phyloP scores from a whole-genome alignment of 2,113 vertebrate genomes.

The Seriola quinqueradiata region DNA sequence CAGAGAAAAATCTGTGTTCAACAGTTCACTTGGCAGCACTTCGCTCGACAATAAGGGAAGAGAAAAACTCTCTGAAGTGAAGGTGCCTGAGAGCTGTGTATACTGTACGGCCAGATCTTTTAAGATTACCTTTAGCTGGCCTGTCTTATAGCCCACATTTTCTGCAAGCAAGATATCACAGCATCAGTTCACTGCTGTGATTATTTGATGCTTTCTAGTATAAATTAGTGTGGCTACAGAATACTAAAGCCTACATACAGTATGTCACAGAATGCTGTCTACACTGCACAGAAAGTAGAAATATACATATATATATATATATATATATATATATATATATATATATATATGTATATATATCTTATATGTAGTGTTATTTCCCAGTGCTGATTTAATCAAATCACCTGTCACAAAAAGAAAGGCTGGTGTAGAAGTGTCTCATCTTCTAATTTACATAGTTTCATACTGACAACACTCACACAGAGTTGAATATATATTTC shows the following conservation, averaged over 20 bases:
- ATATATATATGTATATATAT: too few relatives aligned
- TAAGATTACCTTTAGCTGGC: conserved; percentile 19
- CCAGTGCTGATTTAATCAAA: conserved; percentile 11
- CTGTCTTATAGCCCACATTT: background rate
- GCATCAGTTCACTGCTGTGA: conserved; percentile 4
- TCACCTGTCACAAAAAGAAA: background rate
- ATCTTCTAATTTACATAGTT: conserved; percentile 9
- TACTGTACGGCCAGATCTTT: conserved; percentile 10
- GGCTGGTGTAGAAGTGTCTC: background rate
- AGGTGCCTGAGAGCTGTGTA: conserved; percentile 32
- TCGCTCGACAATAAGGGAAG: conserved; percentile 62
- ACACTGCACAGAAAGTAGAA: background rate
- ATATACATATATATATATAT: too few relatives aligned
- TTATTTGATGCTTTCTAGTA: background rate
- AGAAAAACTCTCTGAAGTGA: conserved; percentile 44
- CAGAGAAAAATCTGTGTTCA: conserved; percentile 77
- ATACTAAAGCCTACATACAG: background rate
- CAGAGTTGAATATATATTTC: too few relatives aligned
- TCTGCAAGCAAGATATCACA: conserved; percentile 11
- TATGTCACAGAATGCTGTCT: background rate
- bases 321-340: too few relatives aligned
- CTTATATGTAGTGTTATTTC: background rate
- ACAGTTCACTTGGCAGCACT: conserved; percentile 78
- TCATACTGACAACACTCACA: background rate
- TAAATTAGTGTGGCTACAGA: conserved; percentile 8